Base-by-base conservation (phyloP, 2,797 vertebrate species). In the Pseudochromis fuscus region DNA sequence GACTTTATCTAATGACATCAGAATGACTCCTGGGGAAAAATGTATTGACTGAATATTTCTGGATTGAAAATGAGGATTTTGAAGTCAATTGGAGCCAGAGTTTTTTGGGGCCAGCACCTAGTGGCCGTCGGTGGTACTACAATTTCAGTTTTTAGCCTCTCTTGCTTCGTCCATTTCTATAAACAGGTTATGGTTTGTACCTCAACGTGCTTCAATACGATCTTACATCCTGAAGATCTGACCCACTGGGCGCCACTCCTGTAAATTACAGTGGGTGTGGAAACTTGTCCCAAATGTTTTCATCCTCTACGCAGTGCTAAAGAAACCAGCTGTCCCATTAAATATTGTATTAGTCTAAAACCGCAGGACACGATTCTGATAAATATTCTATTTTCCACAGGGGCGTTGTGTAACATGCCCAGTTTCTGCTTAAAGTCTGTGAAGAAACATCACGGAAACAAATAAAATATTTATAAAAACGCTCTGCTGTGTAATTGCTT, bases 381-480 rank as follows among this genome's bases (percentile, higher is more conserved):
- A 57, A 67, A 74, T 62, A 62, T 24, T 50, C 37, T 4, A 4
- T 60, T 67, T 71, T 57, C 1, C 6, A 16, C 15, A 21, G 23
- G 5, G 4, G 18, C 23, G 6, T 23, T 24, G 35, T 28, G 19
- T 33, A 23, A 81, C 62, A 52, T 10, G 11, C 4, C 23, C 9
- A 33, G 5, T n/a, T 52, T 61, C 52, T 31, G 18, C 21, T 51
- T 50, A 13, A 10, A 3, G 6, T 67, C 45, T 48, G 30, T 52
- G 31, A 57, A 66, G 5, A 52, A 51, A 66, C 15, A 24, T 67
- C 40, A 56, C 27, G 28, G 4, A 40, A 71, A 64, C 25, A 23
- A 55, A 67, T 50, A 35, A 72, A 82, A 78, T 57, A 63, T 48
- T 40, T 2, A 67, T 62, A 25, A 64, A 63, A 80, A 69, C 65